These are phyloP conservation scores for Paracentrotus lividus DNA, from an alignment of 53 echinoderm and acorn worm genomes.

Conservation along the genomic window DNA sequence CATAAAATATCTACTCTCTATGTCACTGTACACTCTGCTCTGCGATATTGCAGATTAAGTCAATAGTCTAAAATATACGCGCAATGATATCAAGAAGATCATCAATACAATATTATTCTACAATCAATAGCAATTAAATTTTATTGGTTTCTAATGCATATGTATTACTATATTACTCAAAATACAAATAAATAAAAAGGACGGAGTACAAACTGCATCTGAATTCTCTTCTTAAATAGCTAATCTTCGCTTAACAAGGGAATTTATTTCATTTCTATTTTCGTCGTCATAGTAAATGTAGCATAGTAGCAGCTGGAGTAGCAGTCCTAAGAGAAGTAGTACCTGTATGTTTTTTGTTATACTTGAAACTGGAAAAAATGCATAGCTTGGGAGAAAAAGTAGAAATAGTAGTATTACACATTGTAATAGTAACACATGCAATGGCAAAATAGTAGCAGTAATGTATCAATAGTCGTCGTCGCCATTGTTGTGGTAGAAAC, in stretches of 20 bases:
- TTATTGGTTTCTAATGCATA: background rate
- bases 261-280: background rate
- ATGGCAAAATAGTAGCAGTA: too few relatives aligned
- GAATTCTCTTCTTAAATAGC: background rate
- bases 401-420: too few relatives aligned
- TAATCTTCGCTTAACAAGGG: background rate
- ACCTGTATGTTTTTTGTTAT: too few relatives aligned
- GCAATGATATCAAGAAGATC: background rate
- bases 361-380: too few relatives aligned
- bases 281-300: too few relatives aligned
- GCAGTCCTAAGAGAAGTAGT: too few relatives aligned
- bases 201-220: slow-evolving; percentile 10
- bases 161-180: background rate
- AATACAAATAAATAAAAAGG: background rate
- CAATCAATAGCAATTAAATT: background rate
- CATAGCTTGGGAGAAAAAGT: too few relatives aligned
- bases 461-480: too few relatives aligned
- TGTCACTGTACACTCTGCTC: background rate
- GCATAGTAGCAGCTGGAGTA: too few relatives aligned
- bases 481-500: too few relatives aligned
- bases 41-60: background rate
- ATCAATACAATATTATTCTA: background rate
- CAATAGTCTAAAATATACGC: background rate
- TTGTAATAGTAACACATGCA: too few relatives aligned
- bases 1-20: background rate